phyloP scores from a whole-genome alignment of 2,113 vertebrate species.

The Laterallus jamaicensis region DNA sequence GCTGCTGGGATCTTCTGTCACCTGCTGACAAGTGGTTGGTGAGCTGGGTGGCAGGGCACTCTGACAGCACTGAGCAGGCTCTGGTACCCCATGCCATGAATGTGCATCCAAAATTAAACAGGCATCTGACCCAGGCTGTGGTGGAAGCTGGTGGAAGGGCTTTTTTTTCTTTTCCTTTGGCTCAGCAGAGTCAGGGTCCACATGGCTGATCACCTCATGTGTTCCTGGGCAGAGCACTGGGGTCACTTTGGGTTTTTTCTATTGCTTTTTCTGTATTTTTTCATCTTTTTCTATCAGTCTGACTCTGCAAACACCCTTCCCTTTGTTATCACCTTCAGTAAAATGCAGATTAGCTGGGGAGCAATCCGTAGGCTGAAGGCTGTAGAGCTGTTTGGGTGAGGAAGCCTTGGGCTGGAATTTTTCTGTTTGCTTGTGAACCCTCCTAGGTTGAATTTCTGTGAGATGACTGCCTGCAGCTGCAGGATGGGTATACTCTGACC shows the following conservation, averaged over 20 bases:
- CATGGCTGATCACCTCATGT: background rate
- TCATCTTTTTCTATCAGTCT: background rate
- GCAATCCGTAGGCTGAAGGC: background rate
- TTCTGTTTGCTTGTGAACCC: background rate
- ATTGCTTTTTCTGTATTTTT: background rate
- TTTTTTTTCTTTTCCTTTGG: background rate
- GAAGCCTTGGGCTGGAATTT: background rate
- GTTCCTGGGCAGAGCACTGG: background rate
- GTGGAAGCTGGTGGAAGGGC: background rate
- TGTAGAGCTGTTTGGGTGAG: background rate
- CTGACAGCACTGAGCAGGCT: background rate
- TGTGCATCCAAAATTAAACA: background rate
- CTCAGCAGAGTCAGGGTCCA: background rate
- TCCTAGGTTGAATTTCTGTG: background rate
- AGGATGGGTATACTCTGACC: background rate
- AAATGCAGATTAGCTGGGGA: background rate
- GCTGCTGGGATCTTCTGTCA: background rate
- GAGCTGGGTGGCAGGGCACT: background rate
- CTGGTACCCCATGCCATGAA: fast-evolving
- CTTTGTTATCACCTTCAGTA: background rate
- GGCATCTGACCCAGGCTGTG: background rate
- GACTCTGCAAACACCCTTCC: background rate
- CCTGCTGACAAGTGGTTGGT: background rate
- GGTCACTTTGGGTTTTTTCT: background rate
- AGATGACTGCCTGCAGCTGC: background rate